A percentile compares a stretch with the other conserved stretches of the same genome.
phyloP scores from a whole-genome alignment of 2,888 invertebrate species.

The Drosophila mayaguana region DNA sequence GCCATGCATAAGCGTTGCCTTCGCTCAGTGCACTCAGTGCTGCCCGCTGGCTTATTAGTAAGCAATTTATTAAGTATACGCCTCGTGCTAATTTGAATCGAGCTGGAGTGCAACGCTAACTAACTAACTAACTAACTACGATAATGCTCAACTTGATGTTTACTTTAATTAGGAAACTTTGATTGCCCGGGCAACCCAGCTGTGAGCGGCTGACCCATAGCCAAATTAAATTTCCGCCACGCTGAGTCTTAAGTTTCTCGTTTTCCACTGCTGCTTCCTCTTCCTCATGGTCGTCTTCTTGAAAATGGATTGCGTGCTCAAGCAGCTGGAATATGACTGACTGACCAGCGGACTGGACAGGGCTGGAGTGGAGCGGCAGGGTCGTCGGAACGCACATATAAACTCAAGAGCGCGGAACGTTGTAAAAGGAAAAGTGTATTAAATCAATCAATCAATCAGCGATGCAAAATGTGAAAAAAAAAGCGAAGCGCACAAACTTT shows the following conservation, averaged over 20 bases:
- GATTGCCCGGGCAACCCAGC: slow-evolving; percentile 51
- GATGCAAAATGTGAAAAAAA: slow-evolving; percentile 20
- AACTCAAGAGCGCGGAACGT: slow-evolving; percentile 25
- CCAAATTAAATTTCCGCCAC: slow-evolving; percentile 60
- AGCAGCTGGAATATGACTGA: slow-evolving; percentile 54
- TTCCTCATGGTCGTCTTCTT: slow-evolving; percentile 12
- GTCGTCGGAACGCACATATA: slow-evolving; percentile 7
- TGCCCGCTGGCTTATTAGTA: slow-evolving; percentile 16
- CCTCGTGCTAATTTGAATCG: slow-evolving; percentile 48
- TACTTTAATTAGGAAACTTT: slow-evolving; percentile 70
- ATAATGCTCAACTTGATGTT: slow-evolving; percentile 32
- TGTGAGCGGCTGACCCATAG: slow-evolving; percentile 39
- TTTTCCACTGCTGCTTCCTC: neutral
- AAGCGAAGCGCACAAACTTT: no score
- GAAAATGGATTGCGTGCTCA: slow-evolving; percentile 48
- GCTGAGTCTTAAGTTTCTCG: slow-evolving; percentile 20
- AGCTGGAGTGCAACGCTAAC: slow-evolving; percentile 14
- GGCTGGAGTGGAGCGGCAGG: neutral
- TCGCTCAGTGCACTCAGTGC: neutral
- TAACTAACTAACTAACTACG: slow-evolving; percentile 11
- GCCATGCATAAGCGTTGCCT: no score
- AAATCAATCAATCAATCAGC: slow-evolving; percentile 63
- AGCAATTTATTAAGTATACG: slow-evolving; percentile 54
- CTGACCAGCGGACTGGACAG: slow-evolving; percentile 16
- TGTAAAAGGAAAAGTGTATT: slow-evolving; percentile 57